phyloP scores from a whole-genome alignment of 2,888 invertebrate genomes.

The Rotaria magnacalcarata region DNA sequence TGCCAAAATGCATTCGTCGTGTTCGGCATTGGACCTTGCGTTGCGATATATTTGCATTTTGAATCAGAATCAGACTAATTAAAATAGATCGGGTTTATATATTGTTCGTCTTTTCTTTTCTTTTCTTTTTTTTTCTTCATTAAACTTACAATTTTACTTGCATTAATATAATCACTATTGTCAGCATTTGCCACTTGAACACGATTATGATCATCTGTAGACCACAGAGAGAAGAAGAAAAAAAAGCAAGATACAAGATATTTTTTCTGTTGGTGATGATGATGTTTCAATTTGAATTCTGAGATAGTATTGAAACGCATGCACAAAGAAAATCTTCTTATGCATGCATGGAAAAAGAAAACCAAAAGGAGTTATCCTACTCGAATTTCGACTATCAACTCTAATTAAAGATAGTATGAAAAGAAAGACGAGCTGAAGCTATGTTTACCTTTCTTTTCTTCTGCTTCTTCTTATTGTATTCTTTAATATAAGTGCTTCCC shows the following conservation, averaged over 20 bases:
- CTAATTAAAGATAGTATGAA: neutral
- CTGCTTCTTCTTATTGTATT: neutral
- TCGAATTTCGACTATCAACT: neutral
- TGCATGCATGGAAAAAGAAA: constrained; percentile 1
- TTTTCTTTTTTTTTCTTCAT: no score
- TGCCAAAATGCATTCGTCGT: constrained; percentile 50
- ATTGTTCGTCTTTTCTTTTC: no score
- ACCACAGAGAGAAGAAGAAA: no score
- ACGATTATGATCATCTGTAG: constrained; percentile 77
- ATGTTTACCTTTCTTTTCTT: constrained; percentile 1
- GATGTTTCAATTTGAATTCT: neutral
- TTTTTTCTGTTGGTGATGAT: neutral
- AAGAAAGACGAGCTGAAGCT: neutral
- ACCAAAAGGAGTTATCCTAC: neutral
- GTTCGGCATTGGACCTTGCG: constrained; percentile 66
- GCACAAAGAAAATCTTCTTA: neutral
- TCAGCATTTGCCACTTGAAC: constrained; percentile 79
- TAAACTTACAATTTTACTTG: constrained; percentile 83
- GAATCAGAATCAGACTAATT: constrained; percentile 91
- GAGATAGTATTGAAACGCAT: neutral
- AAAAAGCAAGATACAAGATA: neutral
- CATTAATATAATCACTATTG: constrained; percentile 85
- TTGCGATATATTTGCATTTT: constrained; percentile 90
- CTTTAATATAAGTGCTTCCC: neutral
- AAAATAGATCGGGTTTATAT: no score